Conservation (phyloP, 2,113 vertebrate genomes). For the Hydropotes inermis region DNA sequence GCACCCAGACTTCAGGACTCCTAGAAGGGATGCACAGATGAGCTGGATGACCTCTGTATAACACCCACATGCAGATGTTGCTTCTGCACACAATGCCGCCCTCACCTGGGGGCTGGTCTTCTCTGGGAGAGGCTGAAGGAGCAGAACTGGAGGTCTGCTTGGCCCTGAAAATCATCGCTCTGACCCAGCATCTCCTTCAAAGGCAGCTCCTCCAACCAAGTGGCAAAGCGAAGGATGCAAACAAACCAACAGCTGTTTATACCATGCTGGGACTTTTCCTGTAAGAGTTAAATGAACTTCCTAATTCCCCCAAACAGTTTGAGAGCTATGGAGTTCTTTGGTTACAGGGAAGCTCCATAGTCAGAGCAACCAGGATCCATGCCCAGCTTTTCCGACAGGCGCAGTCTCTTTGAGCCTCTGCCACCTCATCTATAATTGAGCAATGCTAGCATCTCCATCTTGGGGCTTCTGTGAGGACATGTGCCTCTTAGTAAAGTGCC, state of each 20-base stretch:
- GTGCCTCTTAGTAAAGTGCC: not conserved
- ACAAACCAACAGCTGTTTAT: not conserved
- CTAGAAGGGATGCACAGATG: not conserved
- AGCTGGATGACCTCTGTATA: not conserved
- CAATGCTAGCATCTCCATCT: not conserved
- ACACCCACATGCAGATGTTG: accelerated
- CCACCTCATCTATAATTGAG: not conserved
- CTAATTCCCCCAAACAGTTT: not conserved
- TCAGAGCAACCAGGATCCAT: not conserved
- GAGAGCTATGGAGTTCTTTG: not conserved
- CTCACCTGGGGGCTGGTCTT: accelerated
- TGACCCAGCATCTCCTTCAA: not conserved
- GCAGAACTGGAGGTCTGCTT: not conserved
- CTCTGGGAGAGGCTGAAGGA: not conserved
- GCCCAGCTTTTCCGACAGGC: too few species aligned
- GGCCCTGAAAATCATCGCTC: not conserved
- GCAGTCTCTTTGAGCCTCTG: not conserved
- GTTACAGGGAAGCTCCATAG: not conserved
- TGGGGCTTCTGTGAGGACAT: accelerated
- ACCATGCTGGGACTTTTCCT: not conserved
- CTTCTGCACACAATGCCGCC: too few species aligned
- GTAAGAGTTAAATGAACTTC: not conserved
- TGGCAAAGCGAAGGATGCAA: not conserved
- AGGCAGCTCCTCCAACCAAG: not conserved
- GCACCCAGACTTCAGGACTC: not conserved